Percentiles rank a stretch among this genome's conserved stretches.
These are phyloP conservation scores for Eilema caniola DNA, from an alignment of 2,888 invertebrate genomes.

Conservation along the genomic window DNA sequence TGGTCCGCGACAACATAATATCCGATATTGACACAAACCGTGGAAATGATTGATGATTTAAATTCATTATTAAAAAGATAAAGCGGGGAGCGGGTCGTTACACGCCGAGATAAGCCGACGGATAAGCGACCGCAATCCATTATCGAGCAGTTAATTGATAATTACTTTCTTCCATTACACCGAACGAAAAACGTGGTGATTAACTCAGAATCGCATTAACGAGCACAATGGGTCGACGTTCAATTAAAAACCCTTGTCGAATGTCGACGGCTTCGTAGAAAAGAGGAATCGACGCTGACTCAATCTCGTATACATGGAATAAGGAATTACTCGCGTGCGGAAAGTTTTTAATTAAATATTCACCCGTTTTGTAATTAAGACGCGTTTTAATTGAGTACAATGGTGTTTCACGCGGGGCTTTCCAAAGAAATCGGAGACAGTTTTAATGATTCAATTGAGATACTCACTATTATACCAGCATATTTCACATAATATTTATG, in stretches of 20 bases:
- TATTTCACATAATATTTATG: slow-evolving; percentile 7
- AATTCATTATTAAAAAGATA: slow-evolving; percentile 76
- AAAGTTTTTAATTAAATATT: slow-evolving; percentile 86
- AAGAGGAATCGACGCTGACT: slow-evolving; percentile 81
- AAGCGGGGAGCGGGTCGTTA: slow-evolving; percentile 72
- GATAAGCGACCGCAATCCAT: slow-evolving; percentile 85
- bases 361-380: slow-evolving; percentile 85
- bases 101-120: slow-evolving; percentile 78
- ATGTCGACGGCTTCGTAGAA: slow-evolving; percentile 79
- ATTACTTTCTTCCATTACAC: slow-evolving; percentile 86
- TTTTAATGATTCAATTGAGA: slow-evolving; percentile 61
- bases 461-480: slow-evolving; percentile 29
- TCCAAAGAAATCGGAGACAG: slow-evolving; percentile 73
- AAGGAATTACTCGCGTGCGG: slow-evolving; percentile 85
- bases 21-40: slow-evolving; percentile 54
- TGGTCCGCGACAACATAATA: slow-evolving; percentile 43
- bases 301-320: slow-evolving; percentile 85
- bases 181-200: slow-evolving; percentile 84
- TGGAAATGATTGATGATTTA: slow-evolving; percentile 71
- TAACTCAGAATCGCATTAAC: slow-evolving; percentile 85
- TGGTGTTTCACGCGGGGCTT: slow-evolving; percentile 72
- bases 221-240: slow-evolving; percentile 84
- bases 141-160: slow-evolving; percentile 86
- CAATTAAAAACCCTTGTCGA: slow-evolving; percentile 86
- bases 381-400: slow-evolving; percentile 80